Evolutionary conservation across 2,797 vertebrate genomes (phyloP).

Genomic region (Melanitta fusca): DNA sequence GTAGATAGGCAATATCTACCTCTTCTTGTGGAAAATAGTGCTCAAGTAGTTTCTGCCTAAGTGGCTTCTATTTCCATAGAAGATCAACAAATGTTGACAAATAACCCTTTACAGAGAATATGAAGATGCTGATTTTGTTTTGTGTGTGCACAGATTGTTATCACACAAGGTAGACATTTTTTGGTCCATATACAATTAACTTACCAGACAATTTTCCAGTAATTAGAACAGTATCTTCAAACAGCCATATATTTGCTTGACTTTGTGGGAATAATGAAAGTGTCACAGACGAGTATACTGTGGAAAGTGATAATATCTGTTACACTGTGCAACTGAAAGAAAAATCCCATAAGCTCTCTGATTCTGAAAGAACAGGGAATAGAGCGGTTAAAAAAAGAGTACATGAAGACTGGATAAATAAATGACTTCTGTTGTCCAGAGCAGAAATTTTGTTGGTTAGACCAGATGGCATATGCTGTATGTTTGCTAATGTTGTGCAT

Average conservation of each 20-base stretch:
- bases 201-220: slow-evolving; percentile 89
- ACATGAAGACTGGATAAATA: not conserved
- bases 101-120: not conserved
- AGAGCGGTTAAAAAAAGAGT: not conserved
- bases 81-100: not conserved
- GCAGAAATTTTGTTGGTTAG: not conserved
- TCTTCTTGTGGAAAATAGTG: not conserved
- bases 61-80: not conserved
- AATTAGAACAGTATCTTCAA: slow-evolving; percentile 90
- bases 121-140: not conserved
- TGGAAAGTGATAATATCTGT: slow-evolving; percentile 35
- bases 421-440: not conserved
- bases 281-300: slow-evolving; percentile 92
- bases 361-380: not conserved
- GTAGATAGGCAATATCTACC: not conserved
- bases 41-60: not conserved
- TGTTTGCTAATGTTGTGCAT: not conserved
- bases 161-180: not conserved
- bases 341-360: not conserved
- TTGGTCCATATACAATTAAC: slow-evolving; percentile 17
- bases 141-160: not conserved
- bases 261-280: slow-evolving; percentile 85
- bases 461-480: not conserved
- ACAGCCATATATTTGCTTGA: slow-evolving; percentile 93
- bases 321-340: not conserved